Evolutionary conservation across 2,888 invertebrate species (phyloP).

Genomic region (Drosophila conformis): DNA sequence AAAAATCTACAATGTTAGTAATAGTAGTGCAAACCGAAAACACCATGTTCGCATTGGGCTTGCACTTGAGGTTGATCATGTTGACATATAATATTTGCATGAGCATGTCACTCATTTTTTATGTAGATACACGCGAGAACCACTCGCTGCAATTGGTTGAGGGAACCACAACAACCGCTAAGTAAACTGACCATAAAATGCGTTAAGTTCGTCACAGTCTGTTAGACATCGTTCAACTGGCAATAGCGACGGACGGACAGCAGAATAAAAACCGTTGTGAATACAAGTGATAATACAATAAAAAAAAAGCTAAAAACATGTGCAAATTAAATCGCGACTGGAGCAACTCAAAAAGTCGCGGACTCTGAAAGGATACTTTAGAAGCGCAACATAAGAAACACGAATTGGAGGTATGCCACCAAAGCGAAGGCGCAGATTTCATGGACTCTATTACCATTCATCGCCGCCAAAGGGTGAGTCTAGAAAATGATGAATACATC

Average conservation of each 20-base stretch:
- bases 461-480: conserved; percentile 85
- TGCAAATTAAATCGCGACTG: conserved; percentile 54
- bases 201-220: conserved; percentile 20
- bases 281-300: background rate
- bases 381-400: conserved; percentile 6
- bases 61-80: conserved; percentile 30
- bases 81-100: conserved; percentile 7
- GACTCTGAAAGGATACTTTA: conserved; percentile 42
- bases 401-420: conserved; percentile 79
- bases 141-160: conserved; percentile 42
- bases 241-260: conserved; percentile 49
- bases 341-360: conserved; percentile 61
- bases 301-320: conserved; percentile 27
- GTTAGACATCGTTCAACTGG: conserved; percentile 71
- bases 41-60: background rate
- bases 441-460: conserved; percentile 85
- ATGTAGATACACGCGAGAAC: conserved; percentile 71
- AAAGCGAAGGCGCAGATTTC: conserved; percentile 83
- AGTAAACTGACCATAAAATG: conserved; percentile 33
- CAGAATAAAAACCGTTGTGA: background rate
- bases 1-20: no score
- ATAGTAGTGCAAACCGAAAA: background rate
- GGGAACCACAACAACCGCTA: conserved; percentile 13
- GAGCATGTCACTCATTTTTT: conserved; percentile 43
- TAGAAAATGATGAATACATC: conserved; percentile 20